Evolutionary conservation across 2,888 invertebrate genomes (phyloP), one percentile per base, ranked within the genome.

Genomic region (Steinernema carpocapsae): DNA sequence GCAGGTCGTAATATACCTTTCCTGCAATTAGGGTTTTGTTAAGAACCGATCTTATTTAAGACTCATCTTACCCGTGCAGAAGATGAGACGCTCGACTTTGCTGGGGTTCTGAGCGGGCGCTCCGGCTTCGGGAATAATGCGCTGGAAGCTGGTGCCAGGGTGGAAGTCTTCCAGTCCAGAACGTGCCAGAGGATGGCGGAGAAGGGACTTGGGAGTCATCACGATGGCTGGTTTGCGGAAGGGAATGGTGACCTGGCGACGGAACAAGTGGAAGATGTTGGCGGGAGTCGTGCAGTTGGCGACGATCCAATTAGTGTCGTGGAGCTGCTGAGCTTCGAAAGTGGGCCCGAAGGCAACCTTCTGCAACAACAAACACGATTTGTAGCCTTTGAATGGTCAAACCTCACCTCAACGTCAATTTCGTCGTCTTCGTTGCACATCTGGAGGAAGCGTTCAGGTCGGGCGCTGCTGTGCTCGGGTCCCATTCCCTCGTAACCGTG

Each of bases 401-500:
- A 71, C 71, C 78, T 72, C 24, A 82, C 84, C 14, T 77, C 74
- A n/a, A 81, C 75, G 72, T 83, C 79, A 59, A 85, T 83, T 26
- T 97, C 96, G 56, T 95, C 94, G 88, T 99, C 97, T 88, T 99
- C 97, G 76, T 94, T 92, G 86, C 94, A 94, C 93, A 97, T 93
- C 45, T 97, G 97, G 82, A 99, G 90, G 91, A 94, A 97, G 79
- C 94, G 91, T 89, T 96, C 96, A 76, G 94, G 90, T 76, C 95
- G 92, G 72, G 94, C 94, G 77, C 93, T 94, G 0, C 95, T 95
- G 89, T 97, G 96, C 88, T 97, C 96, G 10, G 96, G 96, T 29
- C 99, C 99, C 95, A 94, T 96, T 88, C 99, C 99, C 90, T 99
- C 99, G 91, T 97, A 93, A 78, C 97, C 99, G 87, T 99, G 99